Conservation (phyloP, 53 echinoderm and acorn worm species). For the Echinometra lucunter region DNA sequence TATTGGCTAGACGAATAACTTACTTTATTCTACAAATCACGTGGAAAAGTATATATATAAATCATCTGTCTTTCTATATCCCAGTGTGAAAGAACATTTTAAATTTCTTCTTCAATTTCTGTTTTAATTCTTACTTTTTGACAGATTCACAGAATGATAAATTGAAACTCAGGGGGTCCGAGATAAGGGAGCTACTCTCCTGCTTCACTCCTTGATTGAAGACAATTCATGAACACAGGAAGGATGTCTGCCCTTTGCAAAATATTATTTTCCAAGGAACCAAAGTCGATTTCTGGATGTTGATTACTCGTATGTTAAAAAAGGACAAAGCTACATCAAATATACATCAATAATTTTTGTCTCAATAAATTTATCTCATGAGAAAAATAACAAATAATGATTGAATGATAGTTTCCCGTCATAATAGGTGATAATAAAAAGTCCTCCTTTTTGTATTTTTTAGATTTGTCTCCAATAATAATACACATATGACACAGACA, state of each 20-base stretch:
- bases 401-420: conserved; percentile 41
- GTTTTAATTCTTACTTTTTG: conserved; percentile 22
- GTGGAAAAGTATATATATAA: conserved; percentile 99
- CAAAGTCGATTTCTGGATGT: conserved; percentile 6
- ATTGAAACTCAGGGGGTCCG: conserved; percentile 27
- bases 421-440: conserved; percentile 67
- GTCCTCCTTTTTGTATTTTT: conserved; percentile 53
- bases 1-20: conserved; percentile 94
- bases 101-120: conserved; percentile 49
- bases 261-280: neutral
- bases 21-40: conserved; percentile 99
- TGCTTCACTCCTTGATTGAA: conserved; percentile 45
- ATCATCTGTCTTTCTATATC: conserved; percentile 79
- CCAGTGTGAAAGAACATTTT: conserved; percentile 66
- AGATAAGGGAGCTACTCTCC: conserved; percentile 39
- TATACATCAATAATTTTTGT: conserved; percentile 49
- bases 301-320: neutral
- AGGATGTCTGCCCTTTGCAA: conserved; percentile 59
- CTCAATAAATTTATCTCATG: conserved; percentile 35
- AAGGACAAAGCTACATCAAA: conserved; percentile 46
- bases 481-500: conserved; percentile 73
- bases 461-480: conserved; percentile 67
- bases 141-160: conserved; percentile 53
- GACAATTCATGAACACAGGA: conserved; percentile 34
- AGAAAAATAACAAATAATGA: conserved; percentile 36